Evolutionary conservation across 2,888 invertebrate genomes (phyloP).

Genomic region (Lasiommata megera): DNA sequence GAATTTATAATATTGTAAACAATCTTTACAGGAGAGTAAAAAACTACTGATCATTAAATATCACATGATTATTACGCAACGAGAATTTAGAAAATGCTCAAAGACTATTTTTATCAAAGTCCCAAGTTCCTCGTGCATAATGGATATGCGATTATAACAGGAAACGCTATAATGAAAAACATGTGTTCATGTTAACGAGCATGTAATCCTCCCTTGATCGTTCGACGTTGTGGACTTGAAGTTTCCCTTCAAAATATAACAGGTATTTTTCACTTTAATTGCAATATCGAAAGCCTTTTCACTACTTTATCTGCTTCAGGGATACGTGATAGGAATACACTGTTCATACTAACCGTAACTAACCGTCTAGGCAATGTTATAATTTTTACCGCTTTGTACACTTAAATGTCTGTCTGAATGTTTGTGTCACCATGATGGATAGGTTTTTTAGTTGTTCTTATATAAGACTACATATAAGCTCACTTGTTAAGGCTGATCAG

Average conservation of each 20-base stretch:
- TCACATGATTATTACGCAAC: too few species aligned
- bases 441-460: too few species aligned
- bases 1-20: too few species aligned
- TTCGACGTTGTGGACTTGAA: constrained; percentile 39
- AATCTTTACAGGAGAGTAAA: too few species aligned
- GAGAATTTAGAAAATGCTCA: neutral
- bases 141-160: neutral
- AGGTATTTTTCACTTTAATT: constrained; percentile 7
- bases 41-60: too few species aligned
- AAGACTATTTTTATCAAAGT: neutral
- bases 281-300: constrained; percentile 3
- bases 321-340: neutral
- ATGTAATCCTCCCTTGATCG: constrained; percentile 43
- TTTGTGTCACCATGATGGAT: too few species aligned
- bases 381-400: too few species aligned
- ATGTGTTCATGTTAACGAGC: constrained; percentile 40
- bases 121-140: neutral
- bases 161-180: constrained; percentile 28
- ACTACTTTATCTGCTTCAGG: neutral
- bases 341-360: too few species aligned
- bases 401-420: too few species aligned
- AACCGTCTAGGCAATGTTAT: too few species aligned
- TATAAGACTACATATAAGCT: too few species aligned
- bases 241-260: constrained; percentile 37
- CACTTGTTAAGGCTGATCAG: too few species aligned